phyloP scores from a whole-genome alignment of 2,113 vertebrate genomes.

The Poicephalus meyeri region DNA sequence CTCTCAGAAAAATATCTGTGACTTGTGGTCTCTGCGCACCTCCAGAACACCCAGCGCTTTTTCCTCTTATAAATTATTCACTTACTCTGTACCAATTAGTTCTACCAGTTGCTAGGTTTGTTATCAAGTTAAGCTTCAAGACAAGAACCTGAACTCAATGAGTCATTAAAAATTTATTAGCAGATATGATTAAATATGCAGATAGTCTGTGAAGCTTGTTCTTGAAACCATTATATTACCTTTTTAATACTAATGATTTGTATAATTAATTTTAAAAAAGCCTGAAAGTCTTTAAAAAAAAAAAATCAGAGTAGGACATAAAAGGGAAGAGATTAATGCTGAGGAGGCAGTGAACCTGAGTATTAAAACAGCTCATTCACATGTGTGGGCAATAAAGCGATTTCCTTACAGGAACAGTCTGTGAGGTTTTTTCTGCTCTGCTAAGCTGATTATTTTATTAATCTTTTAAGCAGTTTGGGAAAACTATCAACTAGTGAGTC shows the following conservation, averaged over 20 bases:
- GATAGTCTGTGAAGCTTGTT: slow-evolving; percentile 82
- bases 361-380: slow-evolving; percentile 52
- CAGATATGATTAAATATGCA: slow-evolving; percentile 84
- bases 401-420: slow-evolving; percentile 56
- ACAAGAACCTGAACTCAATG: slow-evolving; percentile 82
- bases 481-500: not conserved
- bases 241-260: slow-evolving; percentile 85
- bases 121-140: slow-evolving; percentile 85
- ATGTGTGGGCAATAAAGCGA: slow-evolving; percentile 11
- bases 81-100: slow-evolving; percentile 84
- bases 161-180: slow-evolving; percentile 86
- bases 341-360: slow-evolving; percentile 52
- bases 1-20: slow-evolving; percentile 70
- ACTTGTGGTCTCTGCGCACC: slow-evolving; percentile 68
- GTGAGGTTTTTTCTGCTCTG: not conserved
- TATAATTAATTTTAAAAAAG: slow-evolving; percentile 82
- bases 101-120: slow-evolving; percentile 83
- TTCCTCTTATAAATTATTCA: slow-evolving; percentile 84
- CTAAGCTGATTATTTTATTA: slow-evolving; percentile 53
- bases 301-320: slow-evolving; percentile 69
- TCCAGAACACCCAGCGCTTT: slow-evolving; percentile 72
- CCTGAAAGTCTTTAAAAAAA: slow-evolving; percentile 70
- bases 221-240: slow-evolving; percentile 83
- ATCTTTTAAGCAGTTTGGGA: slow-evolving; percentile 50
- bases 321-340: slow-evolving; percentile 70